Evolutionary conservation across 1,140 invertebrate species (phyloP).

Genomic region (Bombus huntii): DNA sequence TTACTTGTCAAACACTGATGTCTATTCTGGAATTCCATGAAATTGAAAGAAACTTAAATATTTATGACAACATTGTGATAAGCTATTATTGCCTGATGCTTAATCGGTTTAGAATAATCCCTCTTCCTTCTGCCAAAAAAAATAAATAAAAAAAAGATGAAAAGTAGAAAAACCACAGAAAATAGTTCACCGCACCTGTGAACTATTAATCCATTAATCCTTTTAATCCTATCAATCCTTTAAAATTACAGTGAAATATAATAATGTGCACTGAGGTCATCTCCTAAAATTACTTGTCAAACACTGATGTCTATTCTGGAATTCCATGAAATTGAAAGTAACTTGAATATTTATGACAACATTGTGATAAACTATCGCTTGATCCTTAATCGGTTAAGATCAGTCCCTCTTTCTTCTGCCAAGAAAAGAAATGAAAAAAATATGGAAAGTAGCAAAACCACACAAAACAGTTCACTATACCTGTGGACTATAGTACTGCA

Average conservation of each 20-base stretch:
- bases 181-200: conserved; percentile 44
- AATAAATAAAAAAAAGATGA: background rate
- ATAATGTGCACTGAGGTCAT: fast-evolving
- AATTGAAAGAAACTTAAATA: too few relatives aligned
- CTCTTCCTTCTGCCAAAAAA: background rate
- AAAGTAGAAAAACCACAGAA: background rate
- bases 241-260: too few relatives aligned
- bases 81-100: too few relatives aligned
- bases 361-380: background rate
- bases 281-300: too few relatives aligned
- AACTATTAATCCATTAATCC: conserved; percentile 57
- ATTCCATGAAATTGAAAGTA: too few relatives aligned
- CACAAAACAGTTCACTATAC: conserved; percentile 57
- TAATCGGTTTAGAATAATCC: too few relatives aligned
- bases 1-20: too few relatives aligned
- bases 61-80: too few relatives aligned
- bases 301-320: too few relatives aligned
- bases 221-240: too few relatives aligned
- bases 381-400: background rate
- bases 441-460: background rate
- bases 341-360: background rate
- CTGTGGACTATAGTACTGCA: conserved; percentile 81
- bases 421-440: background rate
- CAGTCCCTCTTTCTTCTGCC: too few relatives aligned
- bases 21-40: too few relatives aligned